Percentiles rank a stretch among this genome's conserved stretches.
phyloP scores from a whole-genome alignment of 2,113 vertebrate genomes.

The rabbit (Oryctolagus cuniculus) region mOryCun1.1 NC_091448.1:6536001-6536500 shows the following conservation, averaged over 20 bases:
- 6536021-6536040: not conserved
- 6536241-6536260: fast-evolving
- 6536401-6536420: fast-evolving
- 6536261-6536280: not conserved
- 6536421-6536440: not conserved
- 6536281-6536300: not conserved
- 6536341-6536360: fast-evolving
- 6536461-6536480: not conserved
- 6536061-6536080: not conserved
- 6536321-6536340: not conserved
- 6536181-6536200: fast-evolving
- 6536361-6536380: not conserved
- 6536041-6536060: not conserved
- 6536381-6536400: not conserved
- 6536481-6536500: too few species aligned
- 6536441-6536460: not conserved
- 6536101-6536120: too few species aligned
- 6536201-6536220: not conserved
- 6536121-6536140: not conserved
- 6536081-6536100: not conserved
- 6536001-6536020: not conserved
- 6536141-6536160: fast-evolving
- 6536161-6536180: not conserved
- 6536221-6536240: too few species aligned
- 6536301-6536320: not conserved